Percentiles rank a stretch among this genome's conserved stretches.
Evolutionary conservation across 2,113 vertebrate species (phyloP).

Genomic region (Microtus pennsylvanicus): DNA sequence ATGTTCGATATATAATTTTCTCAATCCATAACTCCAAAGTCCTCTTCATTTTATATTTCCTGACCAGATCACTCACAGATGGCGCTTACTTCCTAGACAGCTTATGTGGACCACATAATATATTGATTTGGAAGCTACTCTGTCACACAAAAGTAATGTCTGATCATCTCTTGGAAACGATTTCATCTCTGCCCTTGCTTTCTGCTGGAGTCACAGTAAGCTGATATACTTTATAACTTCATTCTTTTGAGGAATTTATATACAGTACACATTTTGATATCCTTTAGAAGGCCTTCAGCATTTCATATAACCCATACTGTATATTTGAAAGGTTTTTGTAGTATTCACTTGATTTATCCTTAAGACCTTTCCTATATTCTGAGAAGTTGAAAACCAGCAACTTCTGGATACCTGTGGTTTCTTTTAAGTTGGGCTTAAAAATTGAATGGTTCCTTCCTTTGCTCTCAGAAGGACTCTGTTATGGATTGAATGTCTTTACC

Average conservation of each 20-base stretch:
- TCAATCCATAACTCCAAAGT: neutral
- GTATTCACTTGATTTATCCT: neutral
- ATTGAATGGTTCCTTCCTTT: neutral
- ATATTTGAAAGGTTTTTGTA: neutral
- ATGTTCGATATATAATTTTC: neutral
- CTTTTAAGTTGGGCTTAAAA: neutral
- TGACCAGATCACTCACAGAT: neutral
- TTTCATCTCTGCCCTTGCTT: neutral
- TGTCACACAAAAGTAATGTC: neutral
- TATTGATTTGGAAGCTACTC: neutral
- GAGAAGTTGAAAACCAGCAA: neutral
- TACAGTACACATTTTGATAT: neutral
- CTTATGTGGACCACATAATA: neutral
- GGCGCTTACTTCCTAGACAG: too few species aligned
- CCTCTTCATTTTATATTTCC: neutral
- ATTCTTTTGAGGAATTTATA: neutral
- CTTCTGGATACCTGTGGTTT: neutral
- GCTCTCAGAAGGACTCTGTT: neutral
- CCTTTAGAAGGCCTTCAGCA: neutral
- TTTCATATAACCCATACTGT: neutral
- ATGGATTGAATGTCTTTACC: neutral
- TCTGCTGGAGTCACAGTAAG: neutral
- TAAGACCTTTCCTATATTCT: neutral
- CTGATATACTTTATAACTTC: neutral
- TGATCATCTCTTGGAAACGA: neutral